A percentile compares a stretch with the other conserved stretches of the same genome.
Evolutionary conservation across 1,140 invertebrate genomes (phyloP).

Genomic region (Aphaenogaster floridana): DNA sequence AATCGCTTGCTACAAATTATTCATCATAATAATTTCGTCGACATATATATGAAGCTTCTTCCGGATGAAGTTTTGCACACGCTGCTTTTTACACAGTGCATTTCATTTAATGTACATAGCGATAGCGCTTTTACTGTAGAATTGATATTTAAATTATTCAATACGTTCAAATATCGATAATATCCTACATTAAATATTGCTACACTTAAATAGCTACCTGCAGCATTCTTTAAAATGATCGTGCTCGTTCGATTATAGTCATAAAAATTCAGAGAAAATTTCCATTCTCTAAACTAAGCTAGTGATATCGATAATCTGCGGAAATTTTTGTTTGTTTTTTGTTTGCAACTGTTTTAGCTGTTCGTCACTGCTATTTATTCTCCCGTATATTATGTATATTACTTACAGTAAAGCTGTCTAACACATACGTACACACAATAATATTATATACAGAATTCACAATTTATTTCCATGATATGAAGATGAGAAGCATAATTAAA

Average conservation of each 20-base stretch:
- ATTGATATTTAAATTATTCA: background rate
- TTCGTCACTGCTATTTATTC: background rate
- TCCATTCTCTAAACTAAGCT: background rate
- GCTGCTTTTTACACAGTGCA: background rate
- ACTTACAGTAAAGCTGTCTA: background rate
- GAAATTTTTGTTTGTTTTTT: background rate
- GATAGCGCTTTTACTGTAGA: background rate
- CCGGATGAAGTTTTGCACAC: too few species aligned
- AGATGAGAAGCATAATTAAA: background rate
- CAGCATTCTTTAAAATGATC: background rate
- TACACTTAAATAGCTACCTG: background rate
- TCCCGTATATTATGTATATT: background rate
- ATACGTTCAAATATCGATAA: background rate
- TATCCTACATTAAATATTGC: background rate
- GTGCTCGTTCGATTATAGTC: background rate
- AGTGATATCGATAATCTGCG: background rate
- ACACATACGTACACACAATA: too few species aligned
- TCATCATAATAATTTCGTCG: background rate
- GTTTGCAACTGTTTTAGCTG: background rate
- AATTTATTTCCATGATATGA: background rate
- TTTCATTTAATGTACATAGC: background rate
- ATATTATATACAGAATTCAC: background rate
- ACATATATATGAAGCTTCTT: background rate
- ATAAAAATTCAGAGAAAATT: background rate
- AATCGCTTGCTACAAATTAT: slow-evolving; percentile 1